Evolutionary conservation across 2,113 vertebrate species (phyloP).

Genomic region (Tychaedon coryphoeus): DNA sequence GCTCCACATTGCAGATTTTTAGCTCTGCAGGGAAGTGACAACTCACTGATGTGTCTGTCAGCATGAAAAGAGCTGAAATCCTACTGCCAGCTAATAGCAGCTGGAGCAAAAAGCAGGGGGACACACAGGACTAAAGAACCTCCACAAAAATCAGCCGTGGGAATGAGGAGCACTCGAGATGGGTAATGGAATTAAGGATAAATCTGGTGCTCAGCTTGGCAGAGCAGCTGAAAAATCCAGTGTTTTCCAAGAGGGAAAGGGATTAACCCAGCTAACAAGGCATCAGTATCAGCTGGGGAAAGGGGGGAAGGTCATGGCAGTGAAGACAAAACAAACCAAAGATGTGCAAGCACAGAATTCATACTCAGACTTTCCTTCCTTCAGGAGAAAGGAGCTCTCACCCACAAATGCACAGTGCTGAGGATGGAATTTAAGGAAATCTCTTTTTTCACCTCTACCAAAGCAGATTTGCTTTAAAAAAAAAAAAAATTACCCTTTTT

Average conservation of each 20-base stretch:
- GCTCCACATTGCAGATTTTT: neutral
- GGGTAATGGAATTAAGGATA: neutral
- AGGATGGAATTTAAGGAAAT: neutral
- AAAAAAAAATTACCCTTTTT: neutral
- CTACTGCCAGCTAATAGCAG: neutral
- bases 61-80: neutral
- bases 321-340: neutral
- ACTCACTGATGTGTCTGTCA: neutral
- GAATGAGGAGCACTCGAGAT: accelerated
- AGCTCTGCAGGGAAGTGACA: neutral
- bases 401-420: neutral
- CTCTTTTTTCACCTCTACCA: neutral
- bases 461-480: neutral
- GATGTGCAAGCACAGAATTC: neutral
- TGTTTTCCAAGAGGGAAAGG: neutral
- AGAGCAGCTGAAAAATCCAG: neutral
- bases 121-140: accelerated
- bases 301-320: neutral
- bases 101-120: neutral
- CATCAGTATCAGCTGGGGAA: neutral
- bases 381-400: neutral
- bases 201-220: neutral
- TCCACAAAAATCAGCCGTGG: neutral
- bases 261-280: neutral
- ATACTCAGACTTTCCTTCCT: neutral